These are phyloP conservation scores for Choloepus didactylus DNA, from an alignment of 2,797 vertebrate genomes.

Conservation along the genomic window DNA sequence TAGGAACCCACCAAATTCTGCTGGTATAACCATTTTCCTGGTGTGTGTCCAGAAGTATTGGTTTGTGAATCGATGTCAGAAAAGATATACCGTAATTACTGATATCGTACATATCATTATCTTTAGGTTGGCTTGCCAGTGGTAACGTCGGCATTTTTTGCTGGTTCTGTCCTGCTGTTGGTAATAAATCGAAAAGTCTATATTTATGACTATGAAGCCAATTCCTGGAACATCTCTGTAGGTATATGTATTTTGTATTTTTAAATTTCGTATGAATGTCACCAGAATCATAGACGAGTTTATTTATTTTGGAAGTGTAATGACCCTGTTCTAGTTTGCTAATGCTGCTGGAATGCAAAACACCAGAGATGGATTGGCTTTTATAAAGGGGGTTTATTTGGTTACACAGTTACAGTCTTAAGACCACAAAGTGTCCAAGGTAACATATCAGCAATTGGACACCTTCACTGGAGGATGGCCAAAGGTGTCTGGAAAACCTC, in stretches of 20 bases:
- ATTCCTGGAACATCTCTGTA: not conserved
- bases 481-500: no score
- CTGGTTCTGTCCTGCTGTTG: not conserved
- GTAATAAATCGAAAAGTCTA: conserved; percentile 63
- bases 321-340: no score
- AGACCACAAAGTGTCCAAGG: no score
- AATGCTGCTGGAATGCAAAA: no score
- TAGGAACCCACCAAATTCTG: not conserved
- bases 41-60: not conserved
- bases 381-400: no score
- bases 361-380: no score
- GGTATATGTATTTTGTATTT: not conserved
- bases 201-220: not conserved
- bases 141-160: conserved; percentile 56
- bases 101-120: fast-evolving
- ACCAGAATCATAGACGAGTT: not conserved
- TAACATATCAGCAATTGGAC: no score
- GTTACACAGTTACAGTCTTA: no score
- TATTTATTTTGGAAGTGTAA: not conserved
- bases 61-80: fast-evolving
- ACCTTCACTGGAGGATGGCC: no score
- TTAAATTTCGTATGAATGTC: not conserved
- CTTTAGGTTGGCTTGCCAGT: not conserved
- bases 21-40: not conserved
- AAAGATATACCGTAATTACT: no score